A percentile compares a stretch with the other conserved stretches of the same genome.
Conservation (phyloP, 2,797 vertebrate genomes). For the Neostethus bicornis region DNA sequence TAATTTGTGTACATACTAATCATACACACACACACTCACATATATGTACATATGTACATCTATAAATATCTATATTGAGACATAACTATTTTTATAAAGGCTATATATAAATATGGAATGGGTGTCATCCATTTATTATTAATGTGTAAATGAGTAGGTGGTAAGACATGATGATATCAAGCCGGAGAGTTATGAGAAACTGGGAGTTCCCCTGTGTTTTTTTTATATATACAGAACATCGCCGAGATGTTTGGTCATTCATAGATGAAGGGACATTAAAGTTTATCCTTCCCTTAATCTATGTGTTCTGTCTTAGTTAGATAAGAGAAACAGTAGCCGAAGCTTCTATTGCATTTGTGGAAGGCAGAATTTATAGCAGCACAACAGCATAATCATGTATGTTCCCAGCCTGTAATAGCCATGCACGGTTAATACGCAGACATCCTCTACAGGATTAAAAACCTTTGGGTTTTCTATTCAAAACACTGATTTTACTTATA, state of each 20-base stretch:
- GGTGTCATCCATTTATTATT: constrained; percentile 57
- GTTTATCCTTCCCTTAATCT: constrained; percentile 26
- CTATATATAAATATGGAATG: constrained; percentile 16
- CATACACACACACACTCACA: too few species aligned
- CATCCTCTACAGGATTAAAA: constrained; percentile 23
- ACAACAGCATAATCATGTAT: constrained; percentile 27
- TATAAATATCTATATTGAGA: not conserved
- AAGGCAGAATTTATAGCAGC: constrained; percentile 29
- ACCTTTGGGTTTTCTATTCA: constrained; percentile 14
- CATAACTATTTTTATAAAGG: too few species aligned
- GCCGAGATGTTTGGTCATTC: constrained; percentile 45
- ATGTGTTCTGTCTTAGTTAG: constrained; percentile 10
- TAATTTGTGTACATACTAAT: constrained; percentile 14
- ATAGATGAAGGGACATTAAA: constrained; percentile 38
- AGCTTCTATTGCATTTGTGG: constrained; percentile 28
- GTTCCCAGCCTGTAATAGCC: constrained; percentile 27
- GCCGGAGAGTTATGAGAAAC: constrained; percentile 48
- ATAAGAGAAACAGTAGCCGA: constrained; percentile 11
- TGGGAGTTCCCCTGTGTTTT: constrained; percentile 50
- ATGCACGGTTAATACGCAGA: constrained; percentile 34
- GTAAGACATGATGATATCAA: constrained; percentile 62
- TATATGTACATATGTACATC: not conserved
- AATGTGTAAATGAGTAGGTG: constrained; percentile 61
- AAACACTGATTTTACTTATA: constrained; percentile 14
- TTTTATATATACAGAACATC: constrained; percentile 36